phyloP scores from a whole-genome alignment of 1,140 invertebrate genomes.

The Ceratosolen fusciceps region DNA sequence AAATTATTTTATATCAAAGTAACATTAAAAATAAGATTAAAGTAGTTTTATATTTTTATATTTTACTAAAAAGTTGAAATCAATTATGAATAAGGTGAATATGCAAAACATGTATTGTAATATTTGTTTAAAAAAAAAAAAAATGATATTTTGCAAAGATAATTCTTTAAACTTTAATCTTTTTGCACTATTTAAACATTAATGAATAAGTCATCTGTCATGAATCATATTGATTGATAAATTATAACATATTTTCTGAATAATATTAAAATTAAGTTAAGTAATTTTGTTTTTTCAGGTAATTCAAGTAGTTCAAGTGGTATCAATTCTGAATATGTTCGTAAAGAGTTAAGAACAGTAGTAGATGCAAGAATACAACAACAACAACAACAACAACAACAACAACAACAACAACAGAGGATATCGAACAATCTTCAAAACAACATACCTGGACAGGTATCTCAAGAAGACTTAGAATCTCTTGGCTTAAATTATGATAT shows the following conservation, averaged over 20 bases:
- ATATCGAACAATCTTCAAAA: conserved; percentile 69
- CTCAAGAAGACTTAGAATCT: conserved; percentile 77
- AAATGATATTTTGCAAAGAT: neutral
- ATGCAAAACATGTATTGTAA: conserved; percentile 37
- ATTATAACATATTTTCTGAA: neutral
- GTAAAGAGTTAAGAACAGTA: conserved; percentile 89
- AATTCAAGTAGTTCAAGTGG: conserved; percentile 61
- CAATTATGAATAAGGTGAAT: too few species aligned
- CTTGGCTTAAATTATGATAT: conserved; percentile 80
- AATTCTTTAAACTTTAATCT: conserved; percentile 40
- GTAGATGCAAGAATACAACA: conserved; percentile 84
- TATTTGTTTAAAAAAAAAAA: conserved; percentile 22
- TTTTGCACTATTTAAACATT: conserved; percentile 14
- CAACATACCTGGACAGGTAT: conserved; percentile 70
- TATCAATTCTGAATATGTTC: conserved; percentile 83
- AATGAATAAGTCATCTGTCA: conserved; percentile 39
- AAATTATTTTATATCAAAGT: conserved; percentile 5
- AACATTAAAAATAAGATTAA: conserved; percentile 11
- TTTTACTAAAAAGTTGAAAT: too few species aligned
- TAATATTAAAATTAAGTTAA: neutral
- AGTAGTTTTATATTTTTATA: too few species aligned
- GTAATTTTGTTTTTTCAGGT: conserved; percentile 59
- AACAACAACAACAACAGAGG: conserved; percentile 56
- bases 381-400: conserved; percentile 63
- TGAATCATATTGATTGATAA: conserved; percentile 15